Conservation (phyloP, 1,140 invertebrate species). For the Whitmania pigra region DNA sequence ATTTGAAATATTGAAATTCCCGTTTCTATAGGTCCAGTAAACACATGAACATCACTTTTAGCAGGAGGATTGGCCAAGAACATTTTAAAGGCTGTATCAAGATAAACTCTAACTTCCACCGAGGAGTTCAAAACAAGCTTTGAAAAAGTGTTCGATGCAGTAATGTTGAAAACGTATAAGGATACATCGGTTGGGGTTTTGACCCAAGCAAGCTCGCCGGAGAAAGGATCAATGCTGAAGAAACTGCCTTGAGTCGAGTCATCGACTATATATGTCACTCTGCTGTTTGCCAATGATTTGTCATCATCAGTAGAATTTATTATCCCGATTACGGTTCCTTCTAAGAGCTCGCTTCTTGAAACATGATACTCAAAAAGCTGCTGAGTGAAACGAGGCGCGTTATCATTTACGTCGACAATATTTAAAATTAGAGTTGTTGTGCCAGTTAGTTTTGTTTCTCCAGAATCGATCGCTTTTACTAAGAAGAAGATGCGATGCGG, state of each 20-base stretch:
- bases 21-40: neutral
- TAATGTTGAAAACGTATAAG: neutral
- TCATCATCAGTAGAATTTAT: conserved; percentile 3
- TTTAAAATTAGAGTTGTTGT: conserved; percentile 7
- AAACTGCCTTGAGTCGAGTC: neutral
- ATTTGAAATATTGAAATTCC: neutral
- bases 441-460: neutral
- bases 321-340: neutral
- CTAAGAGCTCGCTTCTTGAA: neutral
- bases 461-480: neutral
- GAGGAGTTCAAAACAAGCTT: neutral
- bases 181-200: neutral
- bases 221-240: neutral
- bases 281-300: neutral
- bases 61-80: neutral
- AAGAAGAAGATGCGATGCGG: neutral
- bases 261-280: neutral
- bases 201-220: neutral
- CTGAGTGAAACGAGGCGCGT: neutral
- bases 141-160: neutral
- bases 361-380: neutral
- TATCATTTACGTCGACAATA: neutral
- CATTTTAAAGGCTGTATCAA: neutral
- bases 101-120: neutral
- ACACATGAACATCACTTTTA: neutral